Evolutionary conservation across 2,888 invertebrate species (phyloP).

Genomic region (Macaria notata): DNA sequence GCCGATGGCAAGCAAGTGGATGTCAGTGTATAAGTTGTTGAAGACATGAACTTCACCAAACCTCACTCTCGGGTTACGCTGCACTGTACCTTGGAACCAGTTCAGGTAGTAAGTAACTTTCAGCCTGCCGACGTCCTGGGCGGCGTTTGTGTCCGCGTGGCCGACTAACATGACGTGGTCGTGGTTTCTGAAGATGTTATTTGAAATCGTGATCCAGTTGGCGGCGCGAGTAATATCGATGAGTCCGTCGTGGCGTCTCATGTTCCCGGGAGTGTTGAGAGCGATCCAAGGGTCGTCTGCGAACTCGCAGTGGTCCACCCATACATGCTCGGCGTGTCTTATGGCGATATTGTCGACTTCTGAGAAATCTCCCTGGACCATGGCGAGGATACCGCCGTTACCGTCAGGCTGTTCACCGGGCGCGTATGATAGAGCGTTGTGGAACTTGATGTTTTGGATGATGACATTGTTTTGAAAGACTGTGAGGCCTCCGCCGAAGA

Average conservation of each 20-base stretch:
- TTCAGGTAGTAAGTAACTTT: slow-evolving; percentile 21
- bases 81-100: slow-evolving; percentile 25
- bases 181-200: slow-evolving; percentile 30
- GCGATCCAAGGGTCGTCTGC: slow-evolving; percentile 29
- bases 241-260: slow-evolving; percentile 26
- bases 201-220: slow-evolving; percentile 23
- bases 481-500: slow-evolving; percentile 22
- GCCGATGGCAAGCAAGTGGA: slow-evolving; percentile 19
- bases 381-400: slow-evolving; percentile 22
- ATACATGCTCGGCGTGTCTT: slow-evolving; percentile 7
- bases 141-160: slow-evolving; percentile 16
- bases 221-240: slow-evolving; percentile 23
- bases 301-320: slow-evolving; percentile 27
- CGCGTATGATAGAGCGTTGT: slow-evolving; percentile 22
- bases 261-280: slow-evolving; percentile 4
- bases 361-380: slow-evolving; percentile 16
- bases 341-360: slow-evolving; percentile 20
- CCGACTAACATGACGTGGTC: slow-evolving; percentile 20
- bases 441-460: slow-evolving; percentile 24
- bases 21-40: slow-evolving; percentile 26
- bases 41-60: slow-evolving; percentile 23
- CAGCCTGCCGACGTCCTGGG: slow-evolving; percentile 22
- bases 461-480: slow-evolving; percentile 13
- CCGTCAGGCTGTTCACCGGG: slow-evolving; percentile 27
- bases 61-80: slow-evolving; percentile 24